Base-by-base conservation (phyloP, 2,113 vertebrate species). In the Leptosomus discolor region DNA sequence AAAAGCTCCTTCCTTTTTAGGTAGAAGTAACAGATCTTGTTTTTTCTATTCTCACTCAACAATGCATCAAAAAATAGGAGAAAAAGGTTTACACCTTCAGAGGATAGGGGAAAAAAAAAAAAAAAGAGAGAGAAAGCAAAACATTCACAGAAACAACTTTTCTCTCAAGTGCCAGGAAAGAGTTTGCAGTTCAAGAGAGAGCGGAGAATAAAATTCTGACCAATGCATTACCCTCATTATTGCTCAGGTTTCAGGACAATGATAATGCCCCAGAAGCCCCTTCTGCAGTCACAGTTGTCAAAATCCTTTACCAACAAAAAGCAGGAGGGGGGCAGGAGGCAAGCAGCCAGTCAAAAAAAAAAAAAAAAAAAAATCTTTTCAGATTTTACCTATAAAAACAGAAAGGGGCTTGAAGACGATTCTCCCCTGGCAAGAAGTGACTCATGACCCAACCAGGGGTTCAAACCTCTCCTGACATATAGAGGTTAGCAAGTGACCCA, bases 281-380 rank as follows among this genome's bases (percentile, higher is more conserved):
- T 48, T 10, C 39, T 61, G 53, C 29, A 71, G 12, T 15, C n/a
- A 46, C 6, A 54, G 41, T 6, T 36, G 63, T 6, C 2, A 4
- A 91, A 86, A 81, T 27, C 19, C 13, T 65, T 83, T 37, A 45
- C 18, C 43, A 56, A 50, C 13, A 92, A 77, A 88, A 88, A 58
- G 17, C 41, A 79, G 41, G 32, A 51, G 4, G 0, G 12, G 2
- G 1, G 2, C 4, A 2, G 5, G 37, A 57, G 5, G 9, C 19
- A 51, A 91, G 48, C 32, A 76, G 37, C 8, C 30, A 77, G 39
- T 1, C 30, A 54, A 34, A 60, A 83, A 43, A 71, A 16, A 19
- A 5, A 22, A 10, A 23, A 48, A 19, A 50, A n/a, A 22, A 39
- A 30, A 15, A 17, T 1, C 1, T 43, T 79, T 53, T 43, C 39